Evolutionary conservation across 2,113 vertebrate genomes (phyloP).

Genomic region (Ptyas mucosa): DNA sequence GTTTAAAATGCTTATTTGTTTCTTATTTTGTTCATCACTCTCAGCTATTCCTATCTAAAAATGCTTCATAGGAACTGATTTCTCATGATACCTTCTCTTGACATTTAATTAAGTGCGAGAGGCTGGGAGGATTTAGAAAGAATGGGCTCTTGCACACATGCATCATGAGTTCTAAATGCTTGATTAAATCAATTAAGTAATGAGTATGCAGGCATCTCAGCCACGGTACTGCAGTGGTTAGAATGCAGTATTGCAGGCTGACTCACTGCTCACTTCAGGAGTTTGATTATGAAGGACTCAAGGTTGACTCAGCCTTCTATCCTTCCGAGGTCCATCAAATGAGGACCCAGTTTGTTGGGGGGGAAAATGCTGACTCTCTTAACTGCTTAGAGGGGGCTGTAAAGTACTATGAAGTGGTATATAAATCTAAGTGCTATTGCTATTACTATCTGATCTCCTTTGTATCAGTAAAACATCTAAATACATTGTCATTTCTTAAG

Average conservation of each 20-base stretch:
- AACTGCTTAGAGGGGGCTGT: too few species aligned
- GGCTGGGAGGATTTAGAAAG: not conserved
- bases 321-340: too few species aligned
- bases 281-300: too few species aligned
- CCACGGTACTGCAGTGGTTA: too few species aligned
- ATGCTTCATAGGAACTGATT: not conserved
- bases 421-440: too few species aligned
- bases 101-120: not conserved
- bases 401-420: too few species aligned
- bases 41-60: not conserved
- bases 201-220: not conserved
- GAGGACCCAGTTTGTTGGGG: too few species aligned
- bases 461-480: not conserved
- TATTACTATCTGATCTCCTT: not conserved
- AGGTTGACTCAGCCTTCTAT: too few species aligned
- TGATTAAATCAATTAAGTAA: not conserved
- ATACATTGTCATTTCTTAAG: not conserved
- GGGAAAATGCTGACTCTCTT: too few species aligned
- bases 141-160: not conserved
- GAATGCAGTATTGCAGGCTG: too few species aligned
- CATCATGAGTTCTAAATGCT: not conserved
- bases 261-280: too few species aligned
- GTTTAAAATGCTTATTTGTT: not conserved
- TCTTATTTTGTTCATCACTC: not conserved
- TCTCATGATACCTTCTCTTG: not conserved